A percentile compares a stretch with the other conserved stretches of the same genome.
Evolutionary conservation across 2,797 vertebrate species (phyloP).

Genomic region (Macropodus opercularis): DNA sequence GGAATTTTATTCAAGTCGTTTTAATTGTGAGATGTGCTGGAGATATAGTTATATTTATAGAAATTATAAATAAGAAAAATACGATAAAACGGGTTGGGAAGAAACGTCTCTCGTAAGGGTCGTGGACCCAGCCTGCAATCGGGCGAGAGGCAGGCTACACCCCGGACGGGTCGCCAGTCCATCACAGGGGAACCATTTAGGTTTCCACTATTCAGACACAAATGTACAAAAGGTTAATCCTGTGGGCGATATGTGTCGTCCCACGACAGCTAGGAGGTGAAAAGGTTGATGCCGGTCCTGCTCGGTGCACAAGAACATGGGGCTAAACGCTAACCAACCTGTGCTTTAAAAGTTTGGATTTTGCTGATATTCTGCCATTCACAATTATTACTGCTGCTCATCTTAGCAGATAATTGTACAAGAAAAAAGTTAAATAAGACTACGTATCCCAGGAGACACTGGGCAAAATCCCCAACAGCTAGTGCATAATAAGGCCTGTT

Average conservation of each 20-base stretch:
- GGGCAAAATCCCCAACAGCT: constrained; percentile 42
- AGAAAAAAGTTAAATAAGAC: constrained; percentile 25
- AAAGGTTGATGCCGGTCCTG: constrained; percentile 28
- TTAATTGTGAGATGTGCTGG: no score
- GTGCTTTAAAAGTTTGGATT: no score
- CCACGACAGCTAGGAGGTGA: constrained; percentile 43
- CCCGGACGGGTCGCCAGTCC: no score
- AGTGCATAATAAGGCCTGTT: constrained; percentile 60
- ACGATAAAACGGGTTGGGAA: no score
- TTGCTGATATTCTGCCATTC: neutral
- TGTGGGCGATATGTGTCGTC: constrained; percentile 62
- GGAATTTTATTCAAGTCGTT: no score
- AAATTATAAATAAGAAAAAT: no score
- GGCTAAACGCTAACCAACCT: neutral
- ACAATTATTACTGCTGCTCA: neutral
- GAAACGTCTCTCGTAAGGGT: no score
- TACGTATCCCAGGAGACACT: constrained; percentile 49
- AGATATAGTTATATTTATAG: no score
- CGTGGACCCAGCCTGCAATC: no score
- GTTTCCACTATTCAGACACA: constrained; percentile 80
- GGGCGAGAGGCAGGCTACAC: no score
- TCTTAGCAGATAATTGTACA: constrained; percentile 7
- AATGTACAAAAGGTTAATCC: constrained; percentile 71
- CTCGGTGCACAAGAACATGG: constrained; percentile 1
- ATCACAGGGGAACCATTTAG: constrained; percentile 75